phyloP scores from a whole-genome alignment of 1,140 invertebrate genomes.

The Brachionus angularis region DNA sequence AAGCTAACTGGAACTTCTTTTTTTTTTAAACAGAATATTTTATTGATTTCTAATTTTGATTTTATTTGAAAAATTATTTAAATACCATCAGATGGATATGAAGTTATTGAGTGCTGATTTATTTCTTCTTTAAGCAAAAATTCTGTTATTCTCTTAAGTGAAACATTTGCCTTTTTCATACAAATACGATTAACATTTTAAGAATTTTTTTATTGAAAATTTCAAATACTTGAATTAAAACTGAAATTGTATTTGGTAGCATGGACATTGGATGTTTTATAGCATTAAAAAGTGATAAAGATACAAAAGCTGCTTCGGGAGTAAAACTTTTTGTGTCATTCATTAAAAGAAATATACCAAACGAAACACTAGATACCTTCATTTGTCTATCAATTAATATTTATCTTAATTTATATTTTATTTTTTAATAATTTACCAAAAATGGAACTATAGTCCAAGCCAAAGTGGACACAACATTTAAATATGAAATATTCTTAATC shows the following conservation, averaged over 20 bases:
- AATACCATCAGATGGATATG: too few species aligned
- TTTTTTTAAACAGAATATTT: background rate
- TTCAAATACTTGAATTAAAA: constrained; percentile 6
- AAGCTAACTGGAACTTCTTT: background rate
- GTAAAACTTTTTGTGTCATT: constrained; percentile 48
- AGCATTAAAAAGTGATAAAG: constrained; percentile 94
- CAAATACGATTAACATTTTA: background rate
- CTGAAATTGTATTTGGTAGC: constrained; percentile 61
- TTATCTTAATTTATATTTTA: background rate
- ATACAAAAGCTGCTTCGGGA: constrained; percentile 72
- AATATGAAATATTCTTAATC: constrained; percentile 58
- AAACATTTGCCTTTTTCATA: background rate
- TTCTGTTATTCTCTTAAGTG: background rate
- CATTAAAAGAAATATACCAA: constrained; percentile 59
- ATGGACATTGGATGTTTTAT: constrained; percentile 76
- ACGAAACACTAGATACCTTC: constrained; percentile 48
- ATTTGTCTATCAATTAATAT: background rate
- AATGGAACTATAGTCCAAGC: constrained; percentile 93
- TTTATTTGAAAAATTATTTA: background rate
- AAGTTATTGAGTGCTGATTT: background rate
- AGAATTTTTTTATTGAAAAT: background rate
- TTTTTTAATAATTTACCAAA: constrained; percentile 59
- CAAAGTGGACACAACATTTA: constrained; percentile 72
- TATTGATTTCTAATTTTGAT: background rate
- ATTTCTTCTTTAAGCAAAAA: constrained; percentile 36